phyloP scores from a whole-genome alignment of 1,140 invertebrate species.

The Musca vetustissima region DNA sequence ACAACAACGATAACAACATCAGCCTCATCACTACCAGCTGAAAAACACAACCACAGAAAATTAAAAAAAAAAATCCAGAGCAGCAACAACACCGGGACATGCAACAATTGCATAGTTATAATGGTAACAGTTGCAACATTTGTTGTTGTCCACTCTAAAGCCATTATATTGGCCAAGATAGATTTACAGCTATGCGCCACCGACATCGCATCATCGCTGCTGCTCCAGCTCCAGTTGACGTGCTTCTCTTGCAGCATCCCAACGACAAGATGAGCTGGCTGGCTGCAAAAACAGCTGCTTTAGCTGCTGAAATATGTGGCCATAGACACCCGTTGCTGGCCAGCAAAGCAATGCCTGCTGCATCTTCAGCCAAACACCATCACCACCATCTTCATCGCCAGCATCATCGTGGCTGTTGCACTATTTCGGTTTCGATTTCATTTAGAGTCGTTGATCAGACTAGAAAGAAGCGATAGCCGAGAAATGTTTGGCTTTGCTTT shows the following conservation, averaged over 20 bases:
- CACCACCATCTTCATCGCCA: neutral
- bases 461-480: too few relatives aligned
- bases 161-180: constrained; percentile 19
- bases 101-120: constrained; percentile 3
- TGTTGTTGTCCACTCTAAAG: constrained; percentile 5
- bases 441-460: neutral
- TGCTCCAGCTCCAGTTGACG: neutral
- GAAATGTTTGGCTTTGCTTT: too few relatives aligned
- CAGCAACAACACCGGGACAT: neutral
- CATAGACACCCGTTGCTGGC: too few relatives aligned
- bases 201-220: too few relatives aligned
- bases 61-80: neutral
- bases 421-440: constrained; percentile 16
- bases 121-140: constrained; percentile 14
- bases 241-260: neutral
- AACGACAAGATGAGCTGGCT: neutral
- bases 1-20: too few relatives aligned
- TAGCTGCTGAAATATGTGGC: neutral
- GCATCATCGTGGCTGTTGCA: too few relatives aligned
- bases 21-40: too few relatives aligned
- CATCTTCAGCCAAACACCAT: too few relatives aligned
- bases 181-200: constrained; percentile 12
- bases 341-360: too few relatives aligned
- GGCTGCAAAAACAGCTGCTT: neutral
- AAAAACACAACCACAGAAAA: neutral